Evolutionary conservation across 1,140 invertebrate genomes (phyloP).

Genomic region (Drosophila ironensis): DNA sequence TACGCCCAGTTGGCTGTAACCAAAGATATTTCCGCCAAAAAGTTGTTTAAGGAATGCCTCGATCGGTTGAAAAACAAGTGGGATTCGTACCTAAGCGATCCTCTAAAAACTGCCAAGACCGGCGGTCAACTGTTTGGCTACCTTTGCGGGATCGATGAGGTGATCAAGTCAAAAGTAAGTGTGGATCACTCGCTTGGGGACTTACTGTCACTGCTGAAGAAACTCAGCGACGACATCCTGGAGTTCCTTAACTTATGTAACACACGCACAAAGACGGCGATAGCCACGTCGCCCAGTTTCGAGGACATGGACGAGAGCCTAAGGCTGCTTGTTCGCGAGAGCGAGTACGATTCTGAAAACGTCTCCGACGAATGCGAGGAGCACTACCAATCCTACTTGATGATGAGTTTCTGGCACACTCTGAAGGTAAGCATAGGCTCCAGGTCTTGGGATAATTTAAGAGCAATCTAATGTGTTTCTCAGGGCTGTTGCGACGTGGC

Average conservation of each 20-base stretch:
- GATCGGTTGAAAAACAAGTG: conserved; percentile 10
- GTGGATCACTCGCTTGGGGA: neutral
- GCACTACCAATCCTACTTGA: conserved; percentile 86
- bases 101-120: conserved; percentile 31
- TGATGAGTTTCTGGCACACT: conserved; percentile 90
- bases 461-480: neutral
- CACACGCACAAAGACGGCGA: neutral
- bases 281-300: conserved; percentile 82
- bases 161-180: conserved; percentile 6
- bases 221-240: conserved; percentile 44
- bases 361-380: too few species aligned
- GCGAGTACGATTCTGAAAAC: conserved; percentile 54
- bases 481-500: conserved; percentile 69
- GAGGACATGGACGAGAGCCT: conserved; percentile 84
- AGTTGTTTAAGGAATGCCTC: conserved; percentile 27
- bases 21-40: neutral
- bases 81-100: conserved; percentile 35
- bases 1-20: conserved; percentile 53
- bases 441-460: too few species aligned
- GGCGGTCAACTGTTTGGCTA: conserved; percentile 65
- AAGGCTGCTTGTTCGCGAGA: conserved; percentile 81
- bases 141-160: conserved; percentile 46
- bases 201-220: conserved; percentile 42
- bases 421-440: conserved; percentile 85
- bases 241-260: conserved; percentile 65